Evolutionary conservation across 2,113 vertebrate species (phyloP).

Genomic region (Corydoras sp.): DNA sequence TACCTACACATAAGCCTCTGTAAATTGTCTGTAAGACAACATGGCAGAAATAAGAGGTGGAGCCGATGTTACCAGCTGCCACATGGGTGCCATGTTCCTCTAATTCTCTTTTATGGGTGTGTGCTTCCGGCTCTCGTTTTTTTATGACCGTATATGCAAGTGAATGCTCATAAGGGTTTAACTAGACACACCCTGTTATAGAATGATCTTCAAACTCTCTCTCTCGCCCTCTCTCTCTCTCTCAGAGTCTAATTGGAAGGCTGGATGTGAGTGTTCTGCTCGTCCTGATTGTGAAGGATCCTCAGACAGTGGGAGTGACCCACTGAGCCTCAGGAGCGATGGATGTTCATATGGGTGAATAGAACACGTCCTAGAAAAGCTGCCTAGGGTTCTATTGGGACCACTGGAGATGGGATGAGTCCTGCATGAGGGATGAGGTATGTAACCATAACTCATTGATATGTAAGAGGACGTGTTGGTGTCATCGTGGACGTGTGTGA

Average conservation of each 20-base stretch:
- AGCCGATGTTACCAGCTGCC: constrained; percentile 15
- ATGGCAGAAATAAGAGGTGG: constrained; percentile 20
- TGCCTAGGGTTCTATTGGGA: background rate
- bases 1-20: too few species aligned
- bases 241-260: constrained; percentile 25
- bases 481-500: background rate
- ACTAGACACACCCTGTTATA: constrained; percentile 34
- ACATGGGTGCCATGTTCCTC: constrained; percentile 27
- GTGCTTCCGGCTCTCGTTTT: constrained; percentile 35
- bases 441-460: background rate
- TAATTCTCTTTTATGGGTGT: constrained; percentile 43
- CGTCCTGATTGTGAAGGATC: background rate
- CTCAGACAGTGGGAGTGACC: background rate
- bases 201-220: constrained; percentile 24
- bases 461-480: background rate
- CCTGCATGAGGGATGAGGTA: background rate
- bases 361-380: background rate
- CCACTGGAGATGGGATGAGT: background rate
- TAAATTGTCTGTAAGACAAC: background rate
- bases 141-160: constrained; percentile 25
- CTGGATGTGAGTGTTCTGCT: constrained; percentile 30
- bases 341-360: background rate
- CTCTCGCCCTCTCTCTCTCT: constrained; percentile 19
- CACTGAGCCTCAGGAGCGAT: background rate
- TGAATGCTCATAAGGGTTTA: constrained; percentile 20